phyloP scores from a whole-genome alignment of 2,888 invertebrate species.

The Entomobrya multifasciata region DNA sequence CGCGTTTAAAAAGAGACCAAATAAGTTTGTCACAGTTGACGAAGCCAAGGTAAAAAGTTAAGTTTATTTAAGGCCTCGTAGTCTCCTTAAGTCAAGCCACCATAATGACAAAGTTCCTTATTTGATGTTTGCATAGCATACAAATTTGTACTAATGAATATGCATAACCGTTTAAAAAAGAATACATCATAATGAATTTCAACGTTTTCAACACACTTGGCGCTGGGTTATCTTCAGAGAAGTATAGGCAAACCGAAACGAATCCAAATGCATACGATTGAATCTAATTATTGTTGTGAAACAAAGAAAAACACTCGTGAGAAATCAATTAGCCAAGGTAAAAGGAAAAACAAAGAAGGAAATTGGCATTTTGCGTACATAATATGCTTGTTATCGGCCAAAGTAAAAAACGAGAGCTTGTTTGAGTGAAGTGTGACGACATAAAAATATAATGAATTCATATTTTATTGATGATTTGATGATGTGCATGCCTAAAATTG shows the following conservation, averaged over 20 bases:
- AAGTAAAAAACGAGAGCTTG: background rate
- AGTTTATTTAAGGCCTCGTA: background rate
- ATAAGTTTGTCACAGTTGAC: no score
- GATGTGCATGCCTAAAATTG: slow-evolving; percentile 30
- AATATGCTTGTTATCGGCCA: background rate
- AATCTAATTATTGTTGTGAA: slow-evolving; percentile 46
- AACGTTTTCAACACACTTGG: no score
- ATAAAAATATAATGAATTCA: slow-evolving; percentile 10
- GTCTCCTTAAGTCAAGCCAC: background rate
- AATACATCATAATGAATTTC: background rate
- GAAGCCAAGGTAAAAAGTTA: background rate
- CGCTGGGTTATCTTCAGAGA: background rate
- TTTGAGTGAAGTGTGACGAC: slow-evolving; percentile 38
- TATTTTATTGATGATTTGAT: background rate
- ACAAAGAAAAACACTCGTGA: slow-evolving; percentile 44
- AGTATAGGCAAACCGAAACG: slow-evolving; percentile 49
- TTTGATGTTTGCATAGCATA: slow-evolving; percentile 5
- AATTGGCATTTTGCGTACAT: slow-evolving; percentile 44
- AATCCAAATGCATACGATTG: slow-evolving; percentile 45
- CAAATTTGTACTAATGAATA: slow-evolving; percentile 41
- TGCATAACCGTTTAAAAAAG: slow-evolving; percentile 40
- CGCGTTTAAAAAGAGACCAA: no score
- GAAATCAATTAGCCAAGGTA: slow-evolving; percentile 66
- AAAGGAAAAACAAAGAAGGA: slow-evolving; percentile 63
- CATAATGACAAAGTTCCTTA: slow-evolving; percentile 3